Conservation (phyloP, 2,888 invertebrate species). For the Cheilosia grossa region DNA sequence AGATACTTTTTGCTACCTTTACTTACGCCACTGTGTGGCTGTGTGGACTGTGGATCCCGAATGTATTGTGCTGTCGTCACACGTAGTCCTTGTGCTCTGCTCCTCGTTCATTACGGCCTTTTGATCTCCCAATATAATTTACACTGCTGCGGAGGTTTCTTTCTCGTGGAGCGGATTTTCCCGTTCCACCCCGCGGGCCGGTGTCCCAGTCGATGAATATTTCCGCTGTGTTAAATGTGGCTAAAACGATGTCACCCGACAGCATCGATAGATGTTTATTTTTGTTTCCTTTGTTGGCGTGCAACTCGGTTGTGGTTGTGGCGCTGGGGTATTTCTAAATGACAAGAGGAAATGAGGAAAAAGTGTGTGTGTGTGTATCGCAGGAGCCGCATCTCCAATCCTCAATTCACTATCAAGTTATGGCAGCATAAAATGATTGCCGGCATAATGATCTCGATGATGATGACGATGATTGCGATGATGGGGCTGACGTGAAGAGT, state of each 20-base stretch:
- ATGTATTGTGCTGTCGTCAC: neutral
- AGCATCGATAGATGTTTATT: slow-evolving; percentile 59
- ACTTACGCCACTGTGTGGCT: slow-evolving; percentile 30
- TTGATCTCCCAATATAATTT: slow-evolving; percentile 66
- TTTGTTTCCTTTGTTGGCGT: slow-evolving; percentile 16
- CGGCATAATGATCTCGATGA: slow-evolving; percentile 66
- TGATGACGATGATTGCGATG: slow-evolving; percentile 46
- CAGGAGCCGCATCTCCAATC: slow-evolving; percentile 50
- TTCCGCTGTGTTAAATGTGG: slow-evolving; percentile 73
- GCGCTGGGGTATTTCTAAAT: slow-evolving; percentile 51
- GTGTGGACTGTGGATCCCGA: slow-evolving; percentile 33
- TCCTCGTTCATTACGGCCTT: slow-evolving; percentile 35
- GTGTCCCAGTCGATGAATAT: slow-evolving; percentile 54
- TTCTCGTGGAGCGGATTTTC: slow-evolving; percentile 21
- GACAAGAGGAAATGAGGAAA: slow-evolving; percentile 46
- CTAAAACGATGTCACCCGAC: slow-evolving; percentile 70
- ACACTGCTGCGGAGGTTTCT: slow-evolving; percentile 34
- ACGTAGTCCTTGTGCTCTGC: slow-evolving; percentile 13
- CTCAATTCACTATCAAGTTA: slow-evolving; percentile 61
- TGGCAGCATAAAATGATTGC: slow-evolving; percentile 66
- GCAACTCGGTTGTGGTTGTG: neutral
- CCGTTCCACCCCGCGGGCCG: neutral
- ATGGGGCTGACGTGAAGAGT: slow-evolving; percentile 59
- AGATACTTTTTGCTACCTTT: slow-evolving; percentile 52
- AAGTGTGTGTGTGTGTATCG: neutral